Evolutionary conservation across 2,113 vertebrate genomes (phyloP).

Genomic region (Procavia capensis): DNA sequence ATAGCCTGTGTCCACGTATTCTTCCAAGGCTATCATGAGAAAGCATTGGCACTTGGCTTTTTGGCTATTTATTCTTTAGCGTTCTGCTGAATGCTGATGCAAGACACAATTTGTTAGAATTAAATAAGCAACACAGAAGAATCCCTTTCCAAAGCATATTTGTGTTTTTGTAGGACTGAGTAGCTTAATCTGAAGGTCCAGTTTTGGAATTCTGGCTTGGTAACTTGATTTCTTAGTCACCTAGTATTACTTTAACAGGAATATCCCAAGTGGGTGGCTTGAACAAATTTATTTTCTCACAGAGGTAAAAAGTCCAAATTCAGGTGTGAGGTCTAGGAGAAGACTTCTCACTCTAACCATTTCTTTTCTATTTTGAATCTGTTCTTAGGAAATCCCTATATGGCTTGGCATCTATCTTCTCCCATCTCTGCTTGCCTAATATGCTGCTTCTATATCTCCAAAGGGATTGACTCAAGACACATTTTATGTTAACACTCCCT

Average conservation of each 20-base stretch:
- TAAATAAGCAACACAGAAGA: not conserved
- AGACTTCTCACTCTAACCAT: too few species aligned
- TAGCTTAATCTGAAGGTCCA: not conserved
- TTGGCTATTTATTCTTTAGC: not conserved
- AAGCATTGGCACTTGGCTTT: not conserved
- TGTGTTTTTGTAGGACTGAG: not conserved
- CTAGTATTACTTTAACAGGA: too few species aligned
- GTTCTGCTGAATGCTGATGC: not conserved
- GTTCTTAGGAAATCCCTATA: too few species aligned
- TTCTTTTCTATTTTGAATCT: too few species aligned
- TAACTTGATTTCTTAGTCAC: not conserved
- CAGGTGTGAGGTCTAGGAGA: too few species aligned
- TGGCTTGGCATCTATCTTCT: too few species aligned
- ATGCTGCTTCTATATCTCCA: too few species aligned
- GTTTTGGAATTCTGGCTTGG: not conserved
- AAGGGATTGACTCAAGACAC: not conserved
- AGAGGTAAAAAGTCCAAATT: too few species aligned
- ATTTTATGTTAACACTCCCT: not conserved
- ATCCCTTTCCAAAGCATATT: not conserved
- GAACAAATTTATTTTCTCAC: too few species aligned
- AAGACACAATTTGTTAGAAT: not conserved
- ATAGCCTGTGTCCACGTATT: not conserved
- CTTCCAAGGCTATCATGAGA: not conserved
- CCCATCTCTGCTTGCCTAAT: too few species aligned
- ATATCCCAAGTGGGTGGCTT: too few species aligned